Conservation (phyloP, 2,113 vertebrate species). For the Amphiprion ocellaris region DNA sequence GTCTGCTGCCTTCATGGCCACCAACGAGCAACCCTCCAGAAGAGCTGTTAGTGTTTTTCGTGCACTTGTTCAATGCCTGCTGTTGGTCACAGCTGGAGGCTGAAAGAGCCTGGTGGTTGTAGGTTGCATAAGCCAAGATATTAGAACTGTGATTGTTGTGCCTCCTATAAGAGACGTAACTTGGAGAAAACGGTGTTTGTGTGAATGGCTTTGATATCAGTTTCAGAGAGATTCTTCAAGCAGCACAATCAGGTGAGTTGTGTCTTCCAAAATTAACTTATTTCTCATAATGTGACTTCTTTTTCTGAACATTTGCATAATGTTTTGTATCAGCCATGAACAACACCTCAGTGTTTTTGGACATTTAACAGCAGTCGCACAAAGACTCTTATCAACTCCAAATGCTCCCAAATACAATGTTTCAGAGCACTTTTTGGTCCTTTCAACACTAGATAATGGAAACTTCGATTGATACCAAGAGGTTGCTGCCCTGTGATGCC, state of each 20-base stretch:
- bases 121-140: constrained; percentile 55
- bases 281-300: constrained; percentile 14
- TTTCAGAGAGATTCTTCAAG: constrained; percentile 24
- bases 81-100: constrained; percentile 68
- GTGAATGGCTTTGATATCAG: constrained; percentile 25
- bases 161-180: constrained; percentile 41
- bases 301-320: constrained; percentile 33
- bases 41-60: constrained; percentile 63
- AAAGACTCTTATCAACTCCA: constrained; percentile 52
- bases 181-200: constrained; percentile 13
- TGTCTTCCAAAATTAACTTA: background rate
- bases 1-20: constrained; percentile 57
- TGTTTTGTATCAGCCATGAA: constrained; percentile 11
- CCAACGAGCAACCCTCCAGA: constrained; percentile 58
- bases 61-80: constrained; percentile 51
- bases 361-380: constrained; percentile 35
- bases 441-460: constrained; percentile 78
- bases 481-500: constrained; percentile 81
- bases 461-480: constrained; percentile 81
- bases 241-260: constrained; percentile 19
- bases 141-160: constrained; percentile 48
- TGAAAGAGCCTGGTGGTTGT: constrained; percentile 40
- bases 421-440: constrained; percentile 67
- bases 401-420: constrained; percentile 54
- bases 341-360: constrained; percentile 34